These are phyloP conservation scores for Aurelia coerulea DNA, from an alignment of 30 jellyfish, hydroid and myxozoan genomes.

Conservation along the genomic window DNA sequence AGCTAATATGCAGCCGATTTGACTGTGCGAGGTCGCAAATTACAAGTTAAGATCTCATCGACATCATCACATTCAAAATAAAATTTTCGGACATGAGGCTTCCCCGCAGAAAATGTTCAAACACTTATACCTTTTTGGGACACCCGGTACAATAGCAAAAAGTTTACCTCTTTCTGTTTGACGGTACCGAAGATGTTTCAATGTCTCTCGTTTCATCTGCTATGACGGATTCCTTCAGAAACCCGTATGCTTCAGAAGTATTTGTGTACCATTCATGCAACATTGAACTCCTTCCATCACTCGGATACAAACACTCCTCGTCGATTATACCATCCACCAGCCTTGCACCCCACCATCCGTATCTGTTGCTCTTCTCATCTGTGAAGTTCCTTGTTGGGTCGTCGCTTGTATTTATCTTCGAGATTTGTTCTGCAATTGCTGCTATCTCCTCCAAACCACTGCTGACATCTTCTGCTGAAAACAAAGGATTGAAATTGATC, in stretches of 20 bases:
- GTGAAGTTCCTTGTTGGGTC: not conserved
- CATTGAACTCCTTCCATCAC: not conserved
- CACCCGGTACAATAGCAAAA: too few species aligned
- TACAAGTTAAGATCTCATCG: too few species aligned
- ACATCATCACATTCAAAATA: too few species aligned
- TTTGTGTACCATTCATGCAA: not conserved
- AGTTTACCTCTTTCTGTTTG: too few species aligned
- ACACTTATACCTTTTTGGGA: too few species aligned
- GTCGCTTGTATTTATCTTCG: not conserved
- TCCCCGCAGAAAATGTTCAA: too few species aligned
- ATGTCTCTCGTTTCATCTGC: too few species aligned
- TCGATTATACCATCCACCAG: slow-evolving; percentile 7
- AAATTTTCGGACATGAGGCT: too few species aligned
- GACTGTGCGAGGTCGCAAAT: too few species aligned
- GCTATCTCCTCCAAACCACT: slow-evolving; percentile 6
- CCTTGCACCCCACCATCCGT: slow-evolving; percentile 33
- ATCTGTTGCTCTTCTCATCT: not conserved
- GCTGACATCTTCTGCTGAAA: slow-evolving; percentile 12
- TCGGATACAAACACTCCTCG: slow-evolving; percentile 3
- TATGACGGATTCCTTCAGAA: not conserved
- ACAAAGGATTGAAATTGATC: too few species aligned
- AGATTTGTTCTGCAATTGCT: slow-evolving; percentile 14
- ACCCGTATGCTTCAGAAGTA: not conserved
- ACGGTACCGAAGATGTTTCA: too few species aligned
- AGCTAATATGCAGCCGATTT: too few species aligned